A percentile compares a stretch with the other conserved stretches of the same genome.
phyloP scores from a whole-genome alignment of 2,888 invertebrate genomes.

The Eupithecia subfuscata region DNA sequence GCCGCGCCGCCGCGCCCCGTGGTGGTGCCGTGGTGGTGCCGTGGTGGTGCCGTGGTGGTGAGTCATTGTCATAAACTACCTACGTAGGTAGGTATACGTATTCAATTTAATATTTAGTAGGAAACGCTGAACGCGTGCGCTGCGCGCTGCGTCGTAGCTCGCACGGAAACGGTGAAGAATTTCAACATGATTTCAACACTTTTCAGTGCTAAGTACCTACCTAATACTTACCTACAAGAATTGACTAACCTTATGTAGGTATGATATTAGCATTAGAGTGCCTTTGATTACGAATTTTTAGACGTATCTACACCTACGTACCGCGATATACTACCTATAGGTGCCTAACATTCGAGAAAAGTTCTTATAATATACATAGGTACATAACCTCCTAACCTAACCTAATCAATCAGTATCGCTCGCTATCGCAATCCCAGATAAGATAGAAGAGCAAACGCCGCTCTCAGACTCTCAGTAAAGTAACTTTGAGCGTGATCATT shows the following conservation, averaged over 20 bases:
- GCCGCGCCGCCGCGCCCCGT: too few species aligned
- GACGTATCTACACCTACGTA: too few species aligned
- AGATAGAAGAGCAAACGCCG: constrained; percentile 25
- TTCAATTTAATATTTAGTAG: neutral
- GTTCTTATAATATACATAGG: neutral
- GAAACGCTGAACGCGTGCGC: neutral
- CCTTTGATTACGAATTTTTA: neutral
- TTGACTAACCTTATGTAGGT: neutral
- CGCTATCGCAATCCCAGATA: constrained; percentile 20
- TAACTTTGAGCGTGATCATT: neutral
- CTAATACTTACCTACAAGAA: neutral
- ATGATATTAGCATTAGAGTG: too few species aligned
- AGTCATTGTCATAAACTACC: neutral
- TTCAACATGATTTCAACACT: neutral
- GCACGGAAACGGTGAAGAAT: constrained; percentile 7
- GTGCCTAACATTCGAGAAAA: neutral
- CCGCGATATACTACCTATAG: too few species aligned
- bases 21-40: too few species aligned
- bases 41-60: too few species aligned
- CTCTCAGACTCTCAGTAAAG: neutral
- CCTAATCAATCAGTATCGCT: neutral
- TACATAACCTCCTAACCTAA: too few species aligned
- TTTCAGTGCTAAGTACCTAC: neutral
- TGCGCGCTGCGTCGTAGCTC: neutral
- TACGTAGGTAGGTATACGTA: neutral